Evolutionary conservation across 2,113 vertebrate genomes (phyloP).

Genomic region (Heliornis fulica): DNA sequence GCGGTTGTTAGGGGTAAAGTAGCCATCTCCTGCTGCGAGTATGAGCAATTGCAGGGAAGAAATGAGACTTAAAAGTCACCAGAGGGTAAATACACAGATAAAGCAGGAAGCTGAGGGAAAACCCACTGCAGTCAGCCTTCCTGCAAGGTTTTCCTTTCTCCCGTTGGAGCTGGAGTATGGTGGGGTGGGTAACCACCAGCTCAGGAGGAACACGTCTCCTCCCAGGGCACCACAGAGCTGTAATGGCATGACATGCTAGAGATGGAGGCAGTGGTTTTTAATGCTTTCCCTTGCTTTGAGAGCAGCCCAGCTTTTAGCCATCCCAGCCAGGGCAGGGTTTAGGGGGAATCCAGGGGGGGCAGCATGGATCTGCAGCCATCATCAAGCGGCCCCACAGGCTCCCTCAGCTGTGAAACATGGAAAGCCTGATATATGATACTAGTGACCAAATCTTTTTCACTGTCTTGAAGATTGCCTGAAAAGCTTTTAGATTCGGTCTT

Average conservation of each 20-base stretch:
- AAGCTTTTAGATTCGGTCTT: background rate
- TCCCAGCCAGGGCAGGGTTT: background rate
- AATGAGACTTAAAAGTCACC: constrained; percentile 12
- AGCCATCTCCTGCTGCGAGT: constrained; percentile 14
- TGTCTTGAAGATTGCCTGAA: background rate
- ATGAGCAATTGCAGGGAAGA: constrained; percentile 36
- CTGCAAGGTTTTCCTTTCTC: background rate
- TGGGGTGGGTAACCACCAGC: background rate
- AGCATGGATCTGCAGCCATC: background rate
- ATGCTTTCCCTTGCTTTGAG: background rate
- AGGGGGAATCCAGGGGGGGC: background rate
- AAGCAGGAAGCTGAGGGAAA: constrained; percentile 13
- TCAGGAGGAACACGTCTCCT: background rate
- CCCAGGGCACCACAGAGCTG: background rate
- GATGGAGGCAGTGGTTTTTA: background rate
- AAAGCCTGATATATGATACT: background rate
- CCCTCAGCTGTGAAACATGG: background rate
- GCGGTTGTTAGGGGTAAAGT: background rate
- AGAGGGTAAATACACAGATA: constrained; percentile 25
- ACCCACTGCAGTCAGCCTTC: background rate
- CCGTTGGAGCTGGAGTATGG: fast-evolving
- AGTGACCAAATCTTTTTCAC: background rate
- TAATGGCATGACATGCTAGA: background rate
- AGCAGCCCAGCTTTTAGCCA: background rate
- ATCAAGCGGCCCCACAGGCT: background rate